Evolutionary conservation across 2,113 vertebrate species (phyloP).

Genomic region (Shinisaurus crocodilurus): DNA sequence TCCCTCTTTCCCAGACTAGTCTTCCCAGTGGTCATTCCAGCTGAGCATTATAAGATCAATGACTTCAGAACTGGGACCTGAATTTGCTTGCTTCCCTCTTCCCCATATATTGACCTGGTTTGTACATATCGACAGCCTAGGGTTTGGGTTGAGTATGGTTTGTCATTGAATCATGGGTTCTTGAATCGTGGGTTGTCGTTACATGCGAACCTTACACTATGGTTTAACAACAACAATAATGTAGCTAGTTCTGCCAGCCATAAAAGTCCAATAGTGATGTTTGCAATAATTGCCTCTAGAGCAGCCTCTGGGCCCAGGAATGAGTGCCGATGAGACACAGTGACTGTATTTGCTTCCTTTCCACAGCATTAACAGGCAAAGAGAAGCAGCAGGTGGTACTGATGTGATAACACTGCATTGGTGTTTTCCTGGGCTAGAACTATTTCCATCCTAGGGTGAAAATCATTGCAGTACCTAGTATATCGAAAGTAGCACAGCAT

Average conservation of each 20-base stretch:
- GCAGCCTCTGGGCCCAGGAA: not conserved
- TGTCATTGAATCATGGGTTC: too few species aligned
- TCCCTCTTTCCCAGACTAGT: not conserved
- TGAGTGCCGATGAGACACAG: not conserved
- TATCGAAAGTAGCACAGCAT: not conserved
- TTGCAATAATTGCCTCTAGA: not conserved
- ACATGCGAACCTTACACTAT: too few species aligned
- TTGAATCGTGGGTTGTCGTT: too few species aligned
- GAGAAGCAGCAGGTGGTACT: not conserved
- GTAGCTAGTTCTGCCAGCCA: not conserved
- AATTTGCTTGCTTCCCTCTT: not conserved
- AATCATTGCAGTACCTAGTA: not conserved
- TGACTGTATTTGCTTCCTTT: not conserved
- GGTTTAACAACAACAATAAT: not conserved
- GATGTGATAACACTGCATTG: not conserved
- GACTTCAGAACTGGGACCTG: too few species aligned
- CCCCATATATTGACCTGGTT: too few species aligned
- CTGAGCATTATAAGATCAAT: not conserved
- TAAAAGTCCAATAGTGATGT: not conserved
- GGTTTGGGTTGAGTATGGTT: too few species aligned
- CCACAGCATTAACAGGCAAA: not conserved
- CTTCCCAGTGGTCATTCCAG: not conserved
- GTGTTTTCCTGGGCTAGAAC: not conserved
- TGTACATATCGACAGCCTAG: too few species aligned
- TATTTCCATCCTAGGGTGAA: not conserved